Evolutionary conservation across 2,888 invertebrate genomes (phyloP), one percentile per base, ranked within the genome.

Genomic region (Polylopha cassiicola): DNA sequence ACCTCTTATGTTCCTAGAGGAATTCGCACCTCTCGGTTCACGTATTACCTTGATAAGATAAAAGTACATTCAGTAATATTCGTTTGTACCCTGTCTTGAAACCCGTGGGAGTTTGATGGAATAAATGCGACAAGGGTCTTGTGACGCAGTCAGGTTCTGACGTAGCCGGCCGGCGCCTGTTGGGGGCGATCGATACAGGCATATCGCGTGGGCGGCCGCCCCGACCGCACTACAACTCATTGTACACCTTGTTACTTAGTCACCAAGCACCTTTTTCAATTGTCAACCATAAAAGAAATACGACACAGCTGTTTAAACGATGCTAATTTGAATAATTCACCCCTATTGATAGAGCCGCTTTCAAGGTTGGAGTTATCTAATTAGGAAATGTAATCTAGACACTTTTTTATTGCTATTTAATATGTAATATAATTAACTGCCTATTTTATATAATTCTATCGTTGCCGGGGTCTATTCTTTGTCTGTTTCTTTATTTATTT

Each of bases 131-230:
- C 50, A 53, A 58, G 63, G 61, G 65, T 65, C 65, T 68, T 61
- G 61, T 79, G 80, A 79, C 79, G 81, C 78, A 81, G 65, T 63
- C 42, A 48, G 43, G 56, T 54, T 61, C 54, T 73, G 78, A 76
- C 75, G 80, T 73, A 58, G 66, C 51, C 56, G 50, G 58, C 54
- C 58, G 75, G 74, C 75, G 76, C 71, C 73, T 51, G 26, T 58
- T 48, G 60, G 62, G 55, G 60, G 56, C 74, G 79, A 81, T 81
- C 81, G 71, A 82, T 81, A 80, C 48, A 21, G 27, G 52, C 51
- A 47, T 50, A 51, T 60, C 62, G 71, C 65, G 79, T 75, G 65
- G 77, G 79, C 62, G 75, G 56, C 61, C 62, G 48, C 68, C 70
- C 66, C 65, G 55, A 58, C 60, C 61, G 51, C 53, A 47, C 48